Conservation (phyloP, 2,888 invertebrate species). For the Protodeltote pygarga region DNA sequence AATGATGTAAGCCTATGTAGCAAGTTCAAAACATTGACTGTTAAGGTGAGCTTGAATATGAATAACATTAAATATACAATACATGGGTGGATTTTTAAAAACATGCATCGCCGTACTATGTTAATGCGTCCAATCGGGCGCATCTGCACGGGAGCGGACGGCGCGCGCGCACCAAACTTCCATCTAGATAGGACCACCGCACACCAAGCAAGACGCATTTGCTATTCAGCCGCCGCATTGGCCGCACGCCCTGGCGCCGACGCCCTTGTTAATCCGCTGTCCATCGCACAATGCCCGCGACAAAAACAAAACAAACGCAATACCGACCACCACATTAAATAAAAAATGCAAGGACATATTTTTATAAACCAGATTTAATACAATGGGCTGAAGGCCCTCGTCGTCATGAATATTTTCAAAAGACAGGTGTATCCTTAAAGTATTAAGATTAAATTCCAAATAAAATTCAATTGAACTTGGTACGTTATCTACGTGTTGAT, state of each 20-base stretch:
- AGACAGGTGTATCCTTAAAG: constrained; percentile 30
- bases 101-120: constrained; percentile 57
- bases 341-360: constrained; percentile 64
- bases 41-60: no score
- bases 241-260: constrained; percentile 75
- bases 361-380: constrained; percentile 63
- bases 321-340: constrained; percentile 50
- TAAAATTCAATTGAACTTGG: constrained; percentile 1
- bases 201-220: constrained; percentile 71
- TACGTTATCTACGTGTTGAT: constrained; percentile 6
- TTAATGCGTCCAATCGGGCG: constrained; percentile 68
- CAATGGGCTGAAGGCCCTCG: constrained; percentile 52
- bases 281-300: constrained; percentile 72
- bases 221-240: constrained; percentile 69
- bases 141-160: constrained; percentile 61
- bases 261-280: constrained; percentile 79
- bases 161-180: constrained; percentile 56
- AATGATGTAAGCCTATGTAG: constrained; percentile 24
- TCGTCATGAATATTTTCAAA: constrained; percentile 40
- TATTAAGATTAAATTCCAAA: constrained; percentile 9
- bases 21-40: constrained; percentile 50
- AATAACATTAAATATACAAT: constrained; percentile 56
- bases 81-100: constrained; percentile 56
- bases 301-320: constrained; percentile 67
- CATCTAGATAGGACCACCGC: constrained; percentile 70